Evolutionary conservation across 2,113 vertebrate species (phyloP), one percentile per base, ranked within the genome.

Genomic region (Pluvialis apricaria): DNA sequence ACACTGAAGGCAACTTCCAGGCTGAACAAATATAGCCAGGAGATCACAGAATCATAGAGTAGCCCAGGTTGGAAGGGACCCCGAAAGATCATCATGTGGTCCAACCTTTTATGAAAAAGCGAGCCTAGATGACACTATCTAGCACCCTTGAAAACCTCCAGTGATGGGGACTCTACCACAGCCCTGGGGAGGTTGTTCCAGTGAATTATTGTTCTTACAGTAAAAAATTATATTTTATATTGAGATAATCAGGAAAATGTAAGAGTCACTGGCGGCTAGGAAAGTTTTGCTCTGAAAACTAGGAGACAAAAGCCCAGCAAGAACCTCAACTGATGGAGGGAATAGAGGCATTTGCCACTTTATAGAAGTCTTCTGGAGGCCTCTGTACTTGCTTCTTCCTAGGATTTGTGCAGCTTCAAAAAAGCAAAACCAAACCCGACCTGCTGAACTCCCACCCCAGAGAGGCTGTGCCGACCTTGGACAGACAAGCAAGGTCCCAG

Each of bases 101-200:
- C 25, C n/a, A 90, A 29, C 13, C 6, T 62, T 62, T 29, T 1
- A 0, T 44, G 28, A 57, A 36, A 78, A 77, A 25, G 6, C 28
- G 36, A 81, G 36, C 15, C 60, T 44, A 51, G 36, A 10, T 38
- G 47, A 89, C 22, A 60, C 40, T 61, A 24, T n/a, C 22, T 25
- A 94, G 38, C n/a, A 40, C 34, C 29, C 28, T 55, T 47, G 38
- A 65, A 87, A 94, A 47, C 8, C 25, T 55, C 9, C 38, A 65
- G 20, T 1, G 4, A 60, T 0, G 25, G 15, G 61, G n/a, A 69
- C 9, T 60, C 38, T 49, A 25, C 13, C 3, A 6, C 0, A 2
- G 44, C 36, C 51, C 40, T 70, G 20, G 24, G 29, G 24, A 82
- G 18, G 16, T 15, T 70, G 21, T 87, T 75, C 15, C 61, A 54